phyloP scores from a whole-genome alignment of 2,797 vertebrate genomes.

The Urosaurus nigricauda region DNA sequence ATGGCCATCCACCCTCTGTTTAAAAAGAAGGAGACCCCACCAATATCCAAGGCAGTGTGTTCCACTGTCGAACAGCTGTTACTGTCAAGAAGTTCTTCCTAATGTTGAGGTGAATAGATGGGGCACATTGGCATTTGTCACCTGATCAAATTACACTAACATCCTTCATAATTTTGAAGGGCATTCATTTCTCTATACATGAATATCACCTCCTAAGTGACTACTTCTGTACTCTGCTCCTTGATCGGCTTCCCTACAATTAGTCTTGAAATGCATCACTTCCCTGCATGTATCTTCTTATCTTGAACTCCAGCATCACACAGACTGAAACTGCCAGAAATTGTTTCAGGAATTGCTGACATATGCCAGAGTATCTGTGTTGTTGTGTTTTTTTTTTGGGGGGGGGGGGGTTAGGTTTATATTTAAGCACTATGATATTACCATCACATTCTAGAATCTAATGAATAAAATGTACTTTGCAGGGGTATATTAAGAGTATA shows the following conservation, averaged over 20 bases:
- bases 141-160: neutral
- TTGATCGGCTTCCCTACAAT: neutral
- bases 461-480: neutral
- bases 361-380: neutral
- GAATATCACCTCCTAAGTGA: neutral
- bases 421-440: neutral
- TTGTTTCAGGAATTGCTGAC: neutral
- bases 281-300: neutral
- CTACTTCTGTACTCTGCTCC: neutral
- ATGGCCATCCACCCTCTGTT: too few species aligned
- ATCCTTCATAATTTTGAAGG: neutral
- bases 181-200: conserved; percentile 10
- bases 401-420: neutral
- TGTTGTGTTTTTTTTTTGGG: too few species aligned
- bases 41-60: too few species aligned
- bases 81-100: too few species aligned
- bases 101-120: too few species aligned
- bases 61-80: too few species aligned
- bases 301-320: neutral
- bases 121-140: neutral
- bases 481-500: too few species aligned
- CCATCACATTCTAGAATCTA: neutral
- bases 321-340: neutral
- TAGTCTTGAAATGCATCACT: neutral
- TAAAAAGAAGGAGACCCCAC: too few species aligned